Conservation (phyloP, 2,113 vertebrate species). For the Oreochromis tanganicae region DNA sequence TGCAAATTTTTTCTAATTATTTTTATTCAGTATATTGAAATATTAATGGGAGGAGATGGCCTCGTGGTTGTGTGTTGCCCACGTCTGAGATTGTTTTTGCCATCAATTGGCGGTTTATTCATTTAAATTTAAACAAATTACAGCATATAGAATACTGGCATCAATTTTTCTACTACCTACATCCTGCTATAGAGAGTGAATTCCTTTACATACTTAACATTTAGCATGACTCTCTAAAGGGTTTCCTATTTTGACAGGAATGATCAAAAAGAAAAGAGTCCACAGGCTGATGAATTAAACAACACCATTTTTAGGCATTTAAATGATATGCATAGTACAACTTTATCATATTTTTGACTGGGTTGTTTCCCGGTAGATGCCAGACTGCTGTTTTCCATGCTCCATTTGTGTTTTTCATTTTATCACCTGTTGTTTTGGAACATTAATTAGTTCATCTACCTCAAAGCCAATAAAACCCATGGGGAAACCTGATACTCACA, state of each 20-base stretch:
- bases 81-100: neutral
- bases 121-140: neutral
- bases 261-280: neutral
- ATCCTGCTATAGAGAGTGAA: neutral
- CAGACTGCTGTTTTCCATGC: neutral
- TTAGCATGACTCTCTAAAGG: neutral
- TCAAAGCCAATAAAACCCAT: neutral
- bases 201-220: neutral
- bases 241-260: neutral
- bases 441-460: neutral
- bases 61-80: neutral
- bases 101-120: fast-evolving
- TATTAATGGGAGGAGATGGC: neutral
- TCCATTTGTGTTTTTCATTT: neutral
- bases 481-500: neutral
- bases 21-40: neutral
- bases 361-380: neutral
- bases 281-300: neutral
- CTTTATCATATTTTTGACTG: neutral
- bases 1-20: neutral
- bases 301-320: neutral
- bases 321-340: neutral
- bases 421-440: neutral
- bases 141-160: neutral
- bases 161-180: neutral